phyloP scores from a whole-genome alignment of 2,888 invertebrate genomes.

The Campoletis raptor region DNA sequence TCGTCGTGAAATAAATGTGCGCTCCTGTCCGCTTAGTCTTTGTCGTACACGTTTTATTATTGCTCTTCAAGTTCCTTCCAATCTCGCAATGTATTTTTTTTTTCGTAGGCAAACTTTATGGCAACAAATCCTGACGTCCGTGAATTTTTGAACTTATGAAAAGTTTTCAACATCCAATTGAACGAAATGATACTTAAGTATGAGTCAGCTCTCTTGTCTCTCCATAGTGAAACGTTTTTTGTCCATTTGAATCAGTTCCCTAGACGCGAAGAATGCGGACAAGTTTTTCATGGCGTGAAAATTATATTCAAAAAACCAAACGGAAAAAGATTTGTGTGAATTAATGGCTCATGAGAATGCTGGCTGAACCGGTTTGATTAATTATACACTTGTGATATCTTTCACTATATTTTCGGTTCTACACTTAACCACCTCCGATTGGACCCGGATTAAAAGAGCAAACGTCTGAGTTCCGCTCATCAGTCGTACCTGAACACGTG shows the following conservation, averaged over 20 bases:
- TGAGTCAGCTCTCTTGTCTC: not conserved
- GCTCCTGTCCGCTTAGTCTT: constrained; percentile 11
- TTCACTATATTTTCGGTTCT: not conserved
- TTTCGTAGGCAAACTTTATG: not conserved
- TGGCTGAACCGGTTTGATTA: constrained; percentile 20
- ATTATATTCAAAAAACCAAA: not conserved
- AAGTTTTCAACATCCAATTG: not conserved
- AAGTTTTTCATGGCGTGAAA: not conserved
- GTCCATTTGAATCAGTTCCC: not conserved
- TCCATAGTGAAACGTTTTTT: not conserved
- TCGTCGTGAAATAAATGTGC: constrained; percentile 53
- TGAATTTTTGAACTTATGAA: not conserved
- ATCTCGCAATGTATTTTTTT: not conserved
- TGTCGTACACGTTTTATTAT: constrained; percentile 7
- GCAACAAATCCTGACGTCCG: not conserved
- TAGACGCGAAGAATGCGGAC: not conserved
- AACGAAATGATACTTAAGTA: not conserved
- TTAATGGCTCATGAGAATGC: not conserved
- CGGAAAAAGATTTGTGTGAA: not conserved
- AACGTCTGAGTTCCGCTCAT: not conserved
- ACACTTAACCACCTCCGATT: not conserved
- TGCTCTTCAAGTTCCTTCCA: not conserved
- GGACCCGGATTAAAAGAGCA: constrained; percentile 8
- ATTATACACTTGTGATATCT: not conserved
- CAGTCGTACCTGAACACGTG: not conserved